These are phyloP conservation scores for Ephestia elutella DNA, from an alignment of 1,140 invertebrate species.

Conservation along the genomic window DNA sequence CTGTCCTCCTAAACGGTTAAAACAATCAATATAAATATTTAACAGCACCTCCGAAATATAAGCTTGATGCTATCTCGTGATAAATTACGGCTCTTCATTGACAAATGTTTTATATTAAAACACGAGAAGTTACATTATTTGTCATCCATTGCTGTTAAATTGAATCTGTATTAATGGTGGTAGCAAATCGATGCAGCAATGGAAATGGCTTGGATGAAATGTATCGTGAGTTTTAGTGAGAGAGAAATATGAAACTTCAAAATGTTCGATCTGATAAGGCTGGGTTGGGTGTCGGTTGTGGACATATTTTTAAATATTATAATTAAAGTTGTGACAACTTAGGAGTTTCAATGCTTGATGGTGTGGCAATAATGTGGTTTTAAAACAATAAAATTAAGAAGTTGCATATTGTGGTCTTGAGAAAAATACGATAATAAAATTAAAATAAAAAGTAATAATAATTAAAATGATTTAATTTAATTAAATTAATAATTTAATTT, in stretches of 20 bases:
- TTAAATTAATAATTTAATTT: too few species aligned
- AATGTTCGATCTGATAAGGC: not conserved
- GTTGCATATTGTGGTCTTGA: not conserved
- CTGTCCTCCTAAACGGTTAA: not conserved
- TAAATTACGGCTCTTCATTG: not conserved
- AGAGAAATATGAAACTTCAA: not conserved
- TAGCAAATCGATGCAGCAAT: not conserved
- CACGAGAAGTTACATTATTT: not conserved
- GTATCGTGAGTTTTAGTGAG: not conserved
- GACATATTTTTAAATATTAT: not conserved
- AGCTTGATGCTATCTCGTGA: slow-evolving; percentile 5
- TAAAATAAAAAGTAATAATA: too few species aligned
- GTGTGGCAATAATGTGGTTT: not conserved
- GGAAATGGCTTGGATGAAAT: not conserved
- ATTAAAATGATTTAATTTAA: too few species aligned
- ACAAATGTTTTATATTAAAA: not conserved
- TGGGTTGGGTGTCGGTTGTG: not conserved
- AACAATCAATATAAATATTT: slow-evolving; percentile 1
- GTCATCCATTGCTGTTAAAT: not conserved
- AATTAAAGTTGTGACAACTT: not conserved
- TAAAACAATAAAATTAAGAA: not conserved
- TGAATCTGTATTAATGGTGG: not conserved
- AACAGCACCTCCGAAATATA: not conserved
- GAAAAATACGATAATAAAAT: too few species aligned
- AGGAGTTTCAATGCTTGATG: not conserved